Conservation (phyloP, 2,888 invertebrate species). For the Tinea trinotella region DNA sequence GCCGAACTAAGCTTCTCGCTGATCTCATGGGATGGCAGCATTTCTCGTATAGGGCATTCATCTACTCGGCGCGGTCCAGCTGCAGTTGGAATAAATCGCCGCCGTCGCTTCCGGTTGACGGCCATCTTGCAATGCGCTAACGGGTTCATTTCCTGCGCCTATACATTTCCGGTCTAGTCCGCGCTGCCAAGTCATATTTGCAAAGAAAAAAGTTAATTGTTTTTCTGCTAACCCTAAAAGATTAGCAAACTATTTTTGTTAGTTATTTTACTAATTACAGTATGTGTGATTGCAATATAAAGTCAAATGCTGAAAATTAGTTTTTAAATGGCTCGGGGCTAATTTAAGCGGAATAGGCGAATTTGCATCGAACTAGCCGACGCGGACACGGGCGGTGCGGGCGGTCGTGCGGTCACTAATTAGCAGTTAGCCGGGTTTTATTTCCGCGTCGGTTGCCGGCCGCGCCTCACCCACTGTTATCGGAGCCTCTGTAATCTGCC, state of each 20-base stretch:
- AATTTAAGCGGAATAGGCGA: constrained; percentile 41
- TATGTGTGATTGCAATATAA: constrained; percentile 3
- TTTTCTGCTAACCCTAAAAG: not conserved
- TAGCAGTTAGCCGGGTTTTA: constrained; percentile 61
- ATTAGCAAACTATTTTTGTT: not conserved
- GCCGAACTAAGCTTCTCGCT: constrained; percentile 9
- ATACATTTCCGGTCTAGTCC: constrained; percentile 62
- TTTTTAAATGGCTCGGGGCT: constrained; percentile 23
- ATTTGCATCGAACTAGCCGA: constrained; percentile 43
- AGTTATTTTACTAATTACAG: not conserved
- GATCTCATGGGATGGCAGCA: not conserved
- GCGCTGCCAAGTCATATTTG: constrained; percentile 59
- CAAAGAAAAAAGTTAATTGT: constrained; percentile 7
- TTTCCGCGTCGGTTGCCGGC: constrained; percentile 43
- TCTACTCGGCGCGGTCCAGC: constrained; percentile 32
- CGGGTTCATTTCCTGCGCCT: constrained; percentile 71
- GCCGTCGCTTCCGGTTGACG: constrained; percentile 36
- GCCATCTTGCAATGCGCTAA: constrained; percentile 67
- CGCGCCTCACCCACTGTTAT: constrained; percentile 35
- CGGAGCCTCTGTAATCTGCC: constrained; percentile 54
- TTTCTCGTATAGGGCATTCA: constrained; percentile 18
- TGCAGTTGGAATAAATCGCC: constrained; percentile 49
- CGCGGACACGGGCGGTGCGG: constrained; percentile 8
- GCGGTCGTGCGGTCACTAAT: constrained; percentile 39
- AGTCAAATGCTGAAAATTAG: constrained; percentile 17